These are phyloP conservation scores for Porites rus DNA, from an alignment of 92 coral and sea anemone species.

Conservation along the genomic window DNA sequence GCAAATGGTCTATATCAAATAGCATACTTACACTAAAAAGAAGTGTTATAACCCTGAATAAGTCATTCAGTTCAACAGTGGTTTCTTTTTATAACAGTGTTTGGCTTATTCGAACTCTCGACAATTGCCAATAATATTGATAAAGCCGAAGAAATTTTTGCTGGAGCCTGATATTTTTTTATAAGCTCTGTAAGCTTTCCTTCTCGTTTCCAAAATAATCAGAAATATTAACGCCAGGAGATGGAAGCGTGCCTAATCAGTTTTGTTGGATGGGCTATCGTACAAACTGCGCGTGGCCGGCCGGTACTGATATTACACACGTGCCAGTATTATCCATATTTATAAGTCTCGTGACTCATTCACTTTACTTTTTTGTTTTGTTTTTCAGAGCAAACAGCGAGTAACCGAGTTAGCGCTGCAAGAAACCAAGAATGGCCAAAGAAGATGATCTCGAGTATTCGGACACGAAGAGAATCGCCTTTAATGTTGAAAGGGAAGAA, in stretches of 20 bases:
- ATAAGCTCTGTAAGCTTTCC: not conserved
- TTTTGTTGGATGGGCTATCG: not conserved
- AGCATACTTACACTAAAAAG: too few relatives aligned
- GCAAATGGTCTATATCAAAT: too few relatives aligned
- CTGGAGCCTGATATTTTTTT: too few relatives aligned
- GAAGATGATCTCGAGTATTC: constrained; percentile 58
- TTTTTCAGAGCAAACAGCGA: constrained; percentile 39
- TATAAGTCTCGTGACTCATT: constrained; percentile 29
- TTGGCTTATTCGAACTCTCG: not conserved
- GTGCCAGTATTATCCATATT: constrained; percentile 17
- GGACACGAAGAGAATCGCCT: constrained; percentile 61
- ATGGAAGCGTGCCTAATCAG: not conserved
- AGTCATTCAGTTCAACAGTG: not conserved
- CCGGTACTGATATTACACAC: not conserved
- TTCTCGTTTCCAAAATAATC: not conserved
- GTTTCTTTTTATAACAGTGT: not conserved
- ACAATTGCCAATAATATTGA: not conserved
- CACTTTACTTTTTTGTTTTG: constrained; percentile 3
- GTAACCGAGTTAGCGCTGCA: not conserved
- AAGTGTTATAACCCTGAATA: not conserved
- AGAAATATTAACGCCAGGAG: not conserved
- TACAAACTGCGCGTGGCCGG: not conserved
- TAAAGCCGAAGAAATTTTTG: not conserved
- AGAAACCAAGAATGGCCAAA: constrained; percentile 53
- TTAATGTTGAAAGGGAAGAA: constrained; percentile 62